Evolutionary conservation across 2,888 invertebrate species (phyloP).

Genomic region (Rhagophthalmus giganteus): DNA sequence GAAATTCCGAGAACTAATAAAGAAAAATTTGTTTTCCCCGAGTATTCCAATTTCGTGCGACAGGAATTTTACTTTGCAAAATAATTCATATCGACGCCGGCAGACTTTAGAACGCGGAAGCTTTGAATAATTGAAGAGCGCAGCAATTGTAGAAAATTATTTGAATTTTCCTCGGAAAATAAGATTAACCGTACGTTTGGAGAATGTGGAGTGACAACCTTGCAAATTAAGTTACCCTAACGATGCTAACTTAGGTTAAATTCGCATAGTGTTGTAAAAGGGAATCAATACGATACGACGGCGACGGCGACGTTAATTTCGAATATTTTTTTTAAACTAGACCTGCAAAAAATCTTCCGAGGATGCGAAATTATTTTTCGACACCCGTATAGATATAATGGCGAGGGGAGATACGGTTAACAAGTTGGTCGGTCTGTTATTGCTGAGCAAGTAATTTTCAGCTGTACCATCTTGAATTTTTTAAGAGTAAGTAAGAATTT

Average conservation of each 20-base stretch:
- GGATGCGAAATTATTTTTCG: too few relatives aligned
- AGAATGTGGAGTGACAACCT: constrained; percentile 22
- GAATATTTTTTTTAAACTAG: too few relatives aligned
- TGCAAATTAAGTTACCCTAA: constrained; percentile 27
- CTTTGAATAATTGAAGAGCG: constrained; percentile 26
- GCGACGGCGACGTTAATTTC: too few relatives aligned
- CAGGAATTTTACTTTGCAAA: constrained; percentile 15
- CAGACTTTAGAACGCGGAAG: constrained; percentile 13
- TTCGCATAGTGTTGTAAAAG: constrained; percentile 7
- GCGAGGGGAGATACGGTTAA: too few relatives aligned
- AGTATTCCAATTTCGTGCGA: constrained; percentile 14
- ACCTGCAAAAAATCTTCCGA: too few relatives aligned
- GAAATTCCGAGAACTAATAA: constrained; percentile 1
- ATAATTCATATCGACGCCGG: constrained; percentile 14
- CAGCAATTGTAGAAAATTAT: constrained; percentile 28
- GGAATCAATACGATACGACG: too few relatives aligned
- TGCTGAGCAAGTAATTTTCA: too few relatives aligned
- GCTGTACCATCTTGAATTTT: too few relatives aligned
- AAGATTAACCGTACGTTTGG: constrained; percentile 25
- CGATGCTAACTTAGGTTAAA: constrained; percentile 24
- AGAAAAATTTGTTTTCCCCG: constrained; percentile 10
- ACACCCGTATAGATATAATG: too few relatives aligned
- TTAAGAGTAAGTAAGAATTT: too few relatives aligned
- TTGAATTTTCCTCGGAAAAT: constrained; percentile 25
- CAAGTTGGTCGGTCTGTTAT: too few relatives aligned